These are phyloP conservation scores for Lepus oiostolus DNA, from an alignment of 2,797 vertebrate genomes.

Conservation along the genomic window DNA sequence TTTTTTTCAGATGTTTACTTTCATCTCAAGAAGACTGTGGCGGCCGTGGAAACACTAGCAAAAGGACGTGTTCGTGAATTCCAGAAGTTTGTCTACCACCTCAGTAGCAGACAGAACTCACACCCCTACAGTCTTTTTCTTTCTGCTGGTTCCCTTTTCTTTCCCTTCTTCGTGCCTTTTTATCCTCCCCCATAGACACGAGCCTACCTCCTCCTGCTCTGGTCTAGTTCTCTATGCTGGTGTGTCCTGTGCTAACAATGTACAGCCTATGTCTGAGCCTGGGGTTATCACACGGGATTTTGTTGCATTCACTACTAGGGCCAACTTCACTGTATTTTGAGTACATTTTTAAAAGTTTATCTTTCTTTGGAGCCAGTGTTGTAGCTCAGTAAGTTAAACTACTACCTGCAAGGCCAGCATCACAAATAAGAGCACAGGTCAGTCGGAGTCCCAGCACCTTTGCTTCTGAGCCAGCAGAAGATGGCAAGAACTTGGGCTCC, in stretches of 20 bases:
- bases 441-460: neutral
- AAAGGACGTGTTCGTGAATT: neutral
- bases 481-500: no score
- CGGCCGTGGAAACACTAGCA: constrained; percentile 3
- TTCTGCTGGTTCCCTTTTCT: neutral
- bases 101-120: neutral
- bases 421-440: no score
- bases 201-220: neutral
- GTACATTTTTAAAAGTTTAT: constrained; percentile 34
- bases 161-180: neutral
- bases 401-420: no score
- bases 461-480: no score
- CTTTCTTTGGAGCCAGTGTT: no score
- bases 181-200: neutral
- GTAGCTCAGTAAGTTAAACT: no score
- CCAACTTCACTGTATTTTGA: constrained; percentile 12
- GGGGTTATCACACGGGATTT: neutral
- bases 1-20: neutral
- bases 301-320: neutral
- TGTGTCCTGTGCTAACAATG: neutral
- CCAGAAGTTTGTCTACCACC: neutral
- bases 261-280: neutral
- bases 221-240: neutral
- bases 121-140: neutral
- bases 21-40: neutral